A percentile compares a stretch with the other conserved stretches of the same genome.
These are phyloP conservation scores for Oophaga pumilio DNA, from an alignment of 2,113 vertebrate species.

Conservation along the genomic window DNA sequence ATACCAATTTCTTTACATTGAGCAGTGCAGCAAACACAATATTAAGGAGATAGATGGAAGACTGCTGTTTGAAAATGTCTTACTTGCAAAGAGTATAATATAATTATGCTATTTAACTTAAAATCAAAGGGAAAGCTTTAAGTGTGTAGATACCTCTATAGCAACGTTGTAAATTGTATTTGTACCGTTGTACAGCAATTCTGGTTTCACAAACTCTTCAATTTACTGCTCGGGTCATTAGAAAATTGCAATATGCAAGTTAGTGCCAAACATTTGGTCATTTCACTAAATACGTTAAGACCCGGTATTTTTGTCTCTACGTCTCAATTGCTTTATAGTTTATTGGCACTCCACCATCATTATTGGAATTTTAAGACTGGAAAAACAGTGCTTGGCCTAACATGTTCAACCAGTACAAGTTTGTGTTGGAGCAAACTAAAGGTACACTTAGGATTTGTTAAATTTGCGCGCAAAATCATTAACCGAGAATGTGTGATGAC, in stretches of 20 bases:
- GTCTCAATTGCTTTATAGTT: not conserved
- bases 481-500: too few species aligned
- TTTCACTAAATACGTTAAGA: not conserved
- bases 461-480: too few species aligned
- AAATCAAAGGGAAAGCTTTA: constrained; percentile 23
- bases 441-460: too few species aligned
- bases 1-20: constrained; percentile 40
- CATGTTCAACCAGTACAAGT: too few species aligned
- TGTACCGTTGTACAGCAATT: not conserved
- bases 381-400: too few species aligned
- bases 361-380: too few species aligned
- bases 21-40: constrained; percentile 23
- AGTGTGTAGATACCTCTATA: not conserved
- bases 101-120: constrained; percentile 23
- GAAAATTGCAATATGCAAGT: not conserved
- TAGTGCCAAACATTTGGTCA: not conserved
- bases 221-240: not conserved
- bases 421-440: too few species aligned
- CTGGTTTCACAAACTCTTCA: not conserved
- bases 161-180: constrained; percentile 1
- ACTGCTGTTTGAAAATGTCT: constrained; percentile 24
- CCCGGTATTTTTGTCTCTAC: not conserved
- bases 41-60: constrained; percentile 21
- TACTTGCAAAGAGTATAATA: not conserved
- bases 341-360: too few species aligned